A percentile compares a stretch with the other conserved stretches of the same genome.
phyloP scores from a whole-genome alignment of 2,113 vertebrate genomes.

The Pituophis catenifer region DNA sequence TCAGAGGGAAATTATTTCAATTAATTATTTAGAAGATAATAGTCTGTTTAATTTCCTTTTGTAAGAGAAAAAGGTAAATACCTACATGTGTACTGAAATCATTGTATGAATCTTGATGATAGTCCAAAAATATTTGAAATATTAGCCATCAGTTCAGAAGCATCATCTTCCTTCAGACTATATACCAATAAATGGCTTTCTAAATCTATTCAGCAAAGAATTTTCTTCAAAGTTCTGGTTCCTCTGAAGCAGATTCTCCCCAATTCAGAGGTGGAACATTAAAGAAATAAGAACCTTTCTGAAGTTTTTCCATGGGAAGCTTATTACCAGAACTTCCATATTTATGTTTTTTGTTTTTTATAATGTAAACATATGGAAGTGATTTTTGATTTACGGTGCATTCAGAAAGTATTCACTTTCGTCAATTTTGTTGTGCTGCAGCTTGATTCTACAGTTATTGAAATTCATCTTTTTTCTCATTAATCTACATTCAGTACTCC shows the following conservation, averaged over 20 bases:
- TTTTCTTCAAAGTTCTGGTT: not conserved
- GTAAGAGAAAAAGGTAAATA: not conserved
- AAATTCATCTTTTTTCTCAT: no score
- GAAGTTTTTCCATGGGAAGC: not conserved
- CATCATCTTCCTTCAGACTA: not conserved
- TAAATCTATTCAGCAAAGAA: not conserved
- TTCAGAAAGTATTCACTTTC: no score
- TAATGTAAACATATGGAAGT: not conserved
- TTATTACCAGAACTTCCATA: not conserved
- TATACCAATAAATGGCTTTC: not conserved
- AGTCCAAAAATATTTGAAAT: not conserved
- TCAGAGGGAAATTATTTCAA: not conserved
- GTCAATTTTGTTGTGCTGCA: no score
- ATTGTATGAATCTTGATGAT: not conserved
- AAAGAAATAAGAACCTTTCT: not conserved
- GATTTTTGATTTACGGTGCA: not conserved
- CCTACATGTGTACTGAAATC: not conserved
- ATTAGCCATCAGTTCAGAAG: not conserved
- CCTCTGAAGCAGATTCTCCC: not conserved
- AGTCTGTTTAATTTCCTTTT: not conserved
- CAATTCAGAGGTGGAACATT: not conserved
- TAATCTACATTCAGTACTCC: no score
- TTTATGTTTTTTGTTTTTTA: not conserved
- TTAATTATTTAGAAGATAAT: not conserved
- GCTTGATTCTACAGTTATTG: no score